Conservation (phyloP, 2,797 vertebrate species). For the Gorsachius magnificus region DNA sequence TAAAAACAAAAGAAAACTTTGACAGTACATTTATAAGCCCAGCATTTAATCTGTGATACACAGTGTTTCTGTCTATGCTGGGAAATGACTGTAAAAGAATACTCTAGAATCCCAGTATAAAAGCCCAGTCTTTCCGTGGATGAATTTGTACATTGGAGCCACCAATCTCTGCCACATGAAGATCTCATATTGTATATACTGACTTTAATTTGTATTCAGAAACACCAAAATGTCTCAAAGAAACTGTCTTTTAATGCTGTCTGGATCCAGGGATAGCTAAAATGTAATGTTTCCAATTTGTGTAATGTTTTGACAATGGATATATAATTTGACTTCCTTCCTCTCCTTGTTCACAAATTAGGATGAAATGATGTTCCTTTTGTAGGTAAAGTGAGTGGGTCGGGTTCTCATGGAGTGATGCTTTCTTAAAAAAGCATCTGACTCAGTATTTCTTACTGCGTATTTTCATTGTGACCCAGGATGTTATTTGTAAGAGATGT, state of each 20-base stretch:
- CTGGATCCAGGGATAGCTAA: neutral
- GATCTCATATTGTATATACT: neutral
- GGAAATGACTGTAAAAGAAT: neutral
- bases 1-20: neutral
- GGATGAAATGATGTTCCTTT: neutral
- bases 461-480: neutral
- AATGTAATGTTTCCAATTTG: neutral
- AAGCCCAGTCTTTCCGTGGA: neutral
- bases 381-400: neutral
- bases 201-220: neutral
- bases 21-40: neutral
- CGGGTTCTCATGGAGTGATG: neutral
- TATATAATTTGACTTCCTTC: neutral
- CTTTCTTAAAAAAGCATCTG: neutral
- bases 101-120: neutral
- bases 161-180: neutral
- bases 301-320: neutral
- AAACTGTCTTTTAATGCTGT: conserved; percentile 1
- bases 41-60: neutral
- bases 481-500: neutral
- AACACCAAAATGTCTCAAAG: neutral
- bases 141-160: neutral
- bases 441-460: neutral
- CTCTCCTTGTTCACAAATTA: neutral
- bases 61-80: neutral